phyloP scores from a whole-genome alignment of 2,113 vertebrate species.

The Platichthys stellatus region DNA sequence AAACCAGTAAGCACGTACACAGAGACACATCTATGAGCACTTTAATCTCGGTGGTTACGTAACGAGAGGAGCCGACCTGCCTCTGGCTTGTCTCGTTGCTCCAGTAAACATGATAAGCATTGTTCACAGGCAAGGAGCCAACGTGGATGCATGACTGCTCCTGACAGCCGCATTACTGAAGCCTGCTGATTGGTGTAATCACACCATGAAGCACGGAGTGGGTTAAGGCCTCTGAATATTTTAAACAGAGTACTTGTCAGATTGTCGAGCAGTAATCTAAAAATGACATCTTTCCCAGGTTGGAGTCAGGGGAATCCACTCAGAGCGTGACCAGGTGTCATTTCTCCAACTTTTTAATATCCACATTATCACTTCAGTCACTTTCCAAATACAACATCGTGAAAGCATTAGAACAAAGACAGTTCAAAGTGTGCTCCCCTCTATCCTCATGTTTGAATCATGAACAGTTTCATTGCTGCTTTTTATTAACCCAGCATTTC shows the following conservation, averaged over 20 bases:
- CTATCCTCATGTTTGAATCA: no score
- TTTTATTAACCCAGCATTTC: no score
- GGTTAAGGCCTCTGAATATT: background rate
- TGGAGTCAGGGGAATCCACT: background rate
- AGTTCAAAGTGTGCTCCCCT: no score
- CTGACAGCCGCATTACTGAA: background rate
- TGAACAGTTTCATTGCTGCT: no score
- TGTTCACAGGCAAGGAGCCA: slow-evolving; percentile 12
- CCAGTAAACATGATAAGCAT: slow-evolving; percentile 10
- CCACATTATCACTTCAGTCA: no score
- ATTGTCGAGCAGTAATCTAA: background rate
- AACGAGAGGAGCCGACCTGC: slow-evolving; percentile 10
- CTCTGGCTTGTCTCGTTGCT: slow-evolving; percentile 17
- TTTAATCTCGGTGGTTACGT: slow-evolving; percentile 26
- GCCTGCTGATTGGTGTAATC: background rate
- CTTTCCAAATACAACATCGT: no score
- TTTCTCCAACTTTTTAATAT: no score
- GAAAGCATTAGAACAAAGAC: no score
- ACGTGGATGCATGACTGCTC: slow-evolving; percentile 1
- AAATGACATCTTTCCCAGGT: no score
- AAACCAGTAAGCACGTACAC: background rate
- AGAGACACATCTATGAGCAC: background rate
- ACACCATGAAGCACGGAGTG: slow-evolving; percentile 7
- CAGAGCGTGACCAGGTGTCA: no score
- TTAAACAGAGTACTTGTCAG: background rate